Percentiles rank a stretch among this genome's conserved stretches.
Evolutionary conservation across 2,888 invertebrate species (phyloP).

Genomic region (Melikaiella ostensackeni): DNA sequence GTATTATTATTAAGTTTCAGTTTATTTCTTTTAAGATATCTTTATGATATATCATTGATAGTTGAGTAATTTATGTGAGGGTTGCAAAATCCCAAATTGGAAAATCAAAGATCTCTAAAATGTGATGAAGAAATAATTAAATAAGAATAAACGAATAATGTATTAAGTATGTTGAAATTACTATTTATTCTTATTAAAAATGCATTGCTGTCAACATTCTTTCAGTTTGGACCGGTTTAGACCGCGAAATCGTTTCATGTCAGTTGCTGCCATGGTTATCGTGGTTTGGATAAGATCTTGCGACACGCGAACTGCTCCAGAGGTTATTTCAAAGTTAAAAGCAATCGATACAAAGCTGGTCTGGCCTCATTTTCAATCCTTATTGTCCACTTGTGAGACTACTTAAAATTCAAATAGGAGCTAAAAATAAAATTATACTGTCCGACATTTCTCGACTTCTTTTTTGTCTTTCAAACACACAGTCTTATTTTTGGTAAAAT

Average conservation of each 20-base stretch:
- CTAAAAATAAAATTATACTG: no score
- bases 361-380: not conserved
- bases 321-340: constrained; percentile 16
- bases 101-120: not conserved
- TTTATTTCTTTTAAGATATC: not conserved
- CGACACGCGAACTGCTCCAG: constrained; percentile 12
- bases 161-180: constrained; percentile 1
- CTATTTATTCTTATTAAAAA: not conserved
- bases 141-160: not conserved
- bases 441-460: not conserved
- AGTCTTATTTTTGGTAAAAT: no score
- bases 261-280: constrained; percentile 16
- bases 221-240: constrained; percentile 29
- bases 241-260: constrained; percentile 19
- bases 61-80: no score
- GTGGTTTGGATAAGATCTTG: constrained; percentile 28
- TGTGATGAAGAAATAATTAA: not conserved
- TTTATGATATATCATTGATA: not conserved
- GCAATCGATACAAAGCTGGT: not conserved
- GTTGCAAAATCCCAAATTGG: no score
- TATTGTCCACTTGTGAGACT: constrained; percentile 8
- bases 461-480: no score
- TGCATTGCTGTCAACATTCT: constrained; percentile 32
- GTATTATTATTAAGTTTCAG: not conserved
- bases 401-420: not conserved